A percentile compares a stretch with the other conserved stretches of the same genome.
phyloP scores from a whole-genome alignment of 1,140 invertebrate genomes.

The Pogonomyrmex californicus region DNA sequence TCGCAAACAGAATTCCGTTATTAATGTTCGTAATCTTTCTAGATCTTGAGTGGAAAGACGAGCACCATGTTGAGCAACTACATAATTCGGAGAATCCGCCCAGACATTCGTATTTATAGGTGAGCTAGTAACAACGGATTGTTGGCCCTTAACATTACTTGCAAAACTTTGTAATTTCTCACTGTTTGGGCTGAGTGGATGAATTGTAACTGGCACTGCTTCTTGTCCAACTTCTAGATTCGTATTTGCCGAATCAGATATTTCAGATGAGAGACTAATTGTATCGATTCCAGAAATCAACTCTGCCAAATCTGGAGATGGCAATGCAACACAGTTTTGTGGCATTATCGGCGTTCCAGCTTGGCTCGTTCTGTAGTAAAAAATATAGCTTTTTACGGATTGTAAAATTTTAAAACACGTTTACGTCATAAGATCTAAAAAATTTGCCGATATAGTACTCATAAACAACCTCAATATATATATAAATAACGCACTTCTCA shows the following conservation, averaged over 20 bases:
- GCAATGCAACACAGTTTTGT: slow-evolving; percentile 75
- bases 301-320: slow-evolving; percentile 78
- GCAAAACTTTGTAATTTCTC: slow-evolving; percentile 80
- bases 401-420: slow-evolving; percentile 37
- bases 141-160: slow-evolving; percentile 64
- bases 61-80: slow-evolving; percentile 89
- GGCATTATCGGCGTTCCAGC: slow-evolving; percentile 82
- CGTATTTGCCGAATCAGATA: slow-evolving; percentile 72
- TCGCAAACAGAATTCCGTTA: slow-evolving; percentile 95
- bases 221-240: slow-evolving; percentile 87
- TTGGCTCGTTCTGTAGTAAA: slow-evolving; percentile 81
- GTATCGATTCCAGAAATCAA: slow-evolving; percentile 64
- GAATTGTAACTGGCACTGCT: slow-evolving; percentile 86
- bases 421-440: slow-evolving; percentile 44
- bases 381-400: slow-evolving; percentile 15
- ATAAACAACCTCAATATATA: neutral
- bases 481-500: slow-evolving; percentile 80
- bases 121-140: slow-evolving; percentile 85
- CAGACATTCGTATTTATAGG: slow-evolving; percentile 89
- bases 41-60: slow-evolving; percentile 93
- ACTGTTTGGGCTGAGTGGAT: slow-evolving; percentile 89
- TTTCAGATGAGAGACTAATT: slow-evolving; percentile 81
- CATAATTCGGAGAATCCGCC: slow-evolving; percentile 86
- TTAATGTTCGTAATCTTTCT: slow-evolving; percentile 94
- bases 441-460: slow-evolving; percentile 34